These are phyloP conservation scores for Nomada fucata DNA, from an alignment of 2,888 invertebrate genomes.

Conservation along the genomic window DNA sequence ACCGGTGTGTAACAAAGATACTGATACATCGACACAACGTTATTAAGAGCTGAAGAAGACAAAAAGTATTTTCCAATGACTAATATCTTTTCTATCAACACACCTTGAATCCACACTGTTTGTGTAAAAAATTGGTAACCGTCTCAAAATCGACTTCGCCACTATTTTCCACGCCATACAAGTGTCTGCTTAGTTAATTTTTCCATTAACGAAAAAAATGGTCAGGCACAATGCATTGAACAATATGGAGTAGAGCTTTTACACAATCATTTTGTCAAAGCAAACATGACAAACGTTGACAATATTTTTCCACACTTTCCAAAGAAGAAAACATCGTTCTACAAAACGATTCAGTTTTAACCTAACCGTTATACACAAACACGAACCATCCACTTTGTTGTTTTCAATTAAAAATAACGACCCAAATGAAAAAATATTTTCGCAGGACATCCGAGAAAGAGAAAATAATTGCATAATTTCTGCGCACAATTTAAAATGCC, in stretches of 20 bases:
- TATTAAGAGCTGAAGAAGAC: not conserved
- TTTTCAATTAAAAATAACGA: not conserved
- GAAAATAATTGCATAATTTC: slow-evolving; percentile 30
- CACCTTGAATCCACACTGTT: not conserved
- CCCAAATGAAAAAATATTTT: too few species aligned
- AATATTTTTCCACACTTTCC: not conserved
- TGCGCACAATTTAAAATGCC: slow-evolving; percentile 47
- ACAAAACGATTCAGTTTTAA: too few species aligned
- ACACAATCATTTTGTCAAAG: not conserved
- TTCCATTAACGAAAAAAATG: too few species aligned
- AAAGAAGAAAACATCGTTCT: too few species aligned
- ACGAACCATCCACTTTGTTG: not conserved
- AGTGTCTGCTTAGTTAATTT: slow-evolving; percentile 25
- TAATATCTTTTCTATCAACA: not conserved
- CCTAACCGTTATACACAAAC: not conserved
- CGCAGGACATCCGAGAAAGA: not conserved
- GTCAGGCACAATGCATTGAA: not conserved
- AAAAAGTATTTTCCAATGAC: not conserved
- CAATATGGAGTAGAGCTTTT: not conserved
- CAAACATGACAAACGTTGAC: not conserved
- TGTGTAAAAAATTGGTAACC: slow-evolving; percentile 12
- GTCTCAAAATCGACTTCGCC: slow-evolving; percentile 30
- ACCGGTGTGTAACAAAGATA: not conserved
- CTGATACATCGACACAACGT: slow-evolving; percentile 31
- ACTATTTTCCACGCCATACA: slow-evolving; percentile 5